Base-by-base conservation (phyloP, 2,113 vertebrate species). In the Syrrhaptes paradoxus region DNA sequence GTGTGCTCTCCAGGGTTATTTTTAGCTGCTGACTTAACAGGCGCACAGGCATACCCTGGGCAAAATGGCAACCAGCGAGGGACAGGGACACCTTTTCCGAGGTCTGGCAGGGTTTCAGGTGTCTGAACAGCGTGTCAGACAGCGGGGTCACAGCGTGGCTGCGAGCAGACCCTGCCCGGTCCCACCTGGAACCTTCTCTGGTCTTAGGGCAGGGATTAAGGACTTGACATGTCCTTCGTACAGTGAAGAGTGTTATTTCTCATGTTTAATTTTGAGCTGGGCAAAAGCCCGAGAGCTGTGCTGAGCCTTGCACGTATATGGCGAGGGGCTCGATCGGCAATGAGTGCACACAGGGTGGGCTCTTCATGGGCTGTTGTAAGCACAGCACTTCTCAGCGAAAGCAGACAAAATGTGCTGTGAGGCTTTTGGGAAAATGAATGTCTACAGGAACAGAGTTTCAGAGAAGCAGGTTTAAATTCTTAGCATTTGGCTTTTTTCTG, bases 41-140 rank as follows among this genome's bases (percentile, higher is more conserved):
- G 83, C 46, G 41, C 6, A 13, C 41, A 41, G 55, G 43, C 72
- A 52, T 49, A 58, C 65, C 73, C 62, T 54, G 70, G 54, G 85
- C 86, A 94, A 95, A 94, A 95, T 61, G 93, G 75, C 77, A 87
- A n/a, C 74, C 45, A 38, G 45, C n/a, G 45, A 92, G 67, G 94
- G 90, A 63, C 75, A 9, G 48, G 92, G 85, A 95, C 70, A n/a
- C 75, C 79, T 82, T 81, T 86, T 54, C 72, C 10, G 7, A 76
- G 65, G 86, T 59, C 96, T 97, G 97, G 97, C 97, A 81, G 95
- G 80, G 79, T 94, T 96, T 98, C 96, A 95, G 81, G 62, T 86
- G 65, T 87, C 89, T 91, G 82, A 97, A 87, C 92, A 94, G 89
- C 51, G 90, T 72, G 73, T 96, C 86, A 61, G 59, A 92, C 31